Conservation (phyloP, 2,888 invertebrate genomes). For the Byasa hedistus region DNA sequence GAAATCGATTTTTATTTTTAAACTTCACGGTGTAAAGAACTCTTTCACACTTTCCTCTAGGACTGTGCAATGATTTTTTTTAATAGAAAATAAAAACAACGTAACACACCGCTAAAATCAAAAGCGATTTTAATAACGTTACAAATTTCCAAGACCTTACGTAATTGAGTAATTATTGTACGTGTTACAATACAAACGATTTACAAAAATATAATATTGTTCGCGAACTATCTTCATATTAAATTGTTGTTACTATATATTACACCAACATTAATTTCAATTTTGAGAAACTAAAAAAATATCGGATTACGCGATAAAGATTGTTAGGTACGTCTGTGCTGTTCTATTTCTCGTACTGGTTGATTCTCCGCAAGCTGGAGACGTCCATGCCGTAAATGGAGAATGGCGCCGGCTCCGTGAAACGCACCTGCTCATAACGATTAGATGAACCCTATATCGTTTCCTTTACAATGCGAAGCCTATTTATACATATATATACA, state of each 20-base stretch:
- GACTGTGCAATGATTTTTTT: too few relatives aligned
- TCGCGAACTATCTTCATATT: neutral
- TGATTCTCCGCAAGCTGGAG: slow-evolving; percentile 63
- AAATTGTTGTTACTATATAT: neutral
- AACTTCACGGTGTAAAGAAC: too few relatives aligned
- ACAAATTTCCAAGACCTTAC: slow-evolving; percentile 12
- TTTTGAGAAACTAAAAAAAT: neutral
- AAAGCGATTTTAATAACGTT: neutral
- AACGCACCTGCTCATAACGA: slow-evolving; percentile 46
- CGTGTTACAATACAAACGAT: slow-evolving; percentile 17
- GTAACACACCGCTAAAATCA: too few relatives aligned
- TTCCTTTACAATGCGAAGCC: too few relatives aligned
- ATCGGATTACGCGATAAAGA: neutral
- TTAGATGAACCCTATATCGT: too few relatives aligned
- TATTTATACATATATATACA: too few relatives aligned
- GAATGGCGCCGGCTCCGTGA: slow-evolving; percentile 53
- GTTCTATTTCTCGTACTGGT: slow-evolving; percentile 54
- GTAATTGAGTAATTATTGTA: neutral
- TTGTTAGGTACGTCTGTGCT: neutral
- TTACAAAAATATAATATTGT: slow-evolving; percentile 14
- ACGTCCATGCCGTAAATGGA: slow-evolving; percentile 68
- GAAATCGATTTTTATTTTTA: too few relatives aligned
- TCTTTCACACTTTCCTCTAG: too few relatives aligned
- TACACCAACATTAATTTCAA: neutral
- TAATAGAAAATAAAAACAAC: too few relatives aligned